These are phyloP conservation scores for Pygoscelis adeliae DNA, from an alignment of 2,113 vertebrate genomes.

Conservation along the genomic window DNA sequence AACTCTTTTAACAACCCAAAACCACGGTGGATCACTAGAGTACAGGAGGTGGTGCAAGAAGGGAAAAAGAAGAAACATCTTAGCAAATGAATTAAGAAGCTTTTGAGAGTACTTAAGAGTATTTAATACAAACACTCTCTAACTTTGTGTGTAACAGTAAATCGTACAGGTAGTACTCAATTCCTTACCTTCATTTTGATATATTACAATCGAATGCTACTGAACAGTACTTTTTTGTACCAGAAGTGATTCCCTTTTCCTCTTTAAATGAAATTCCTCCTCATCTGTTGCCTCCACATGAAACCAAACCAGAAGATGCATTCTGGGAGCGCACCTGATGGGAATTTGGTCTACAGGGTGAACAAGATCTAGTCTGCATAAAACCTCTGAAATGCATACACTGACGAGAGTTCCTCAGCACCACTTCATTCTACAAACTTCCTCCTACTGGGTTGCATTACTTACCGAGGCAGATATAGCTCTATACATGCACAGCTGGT, in stretches of 20 bases:
- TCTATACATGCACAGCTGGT: background rate
- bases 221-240: background rate
- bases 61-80: background rate
- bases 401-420: background rate
- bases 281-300: background rate
- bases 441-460: background rate
- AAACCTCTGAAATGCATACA: background rate
- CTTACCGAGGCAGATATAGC: background rate
- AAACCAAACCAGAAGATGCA: background rate
- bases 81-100: background rate
- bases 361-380: background rate
- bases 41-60: background rate
- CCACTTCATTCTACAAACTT: background rate
- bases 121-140: background rate
- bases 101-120: background rate
- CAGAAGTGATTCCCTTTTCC: background rate
- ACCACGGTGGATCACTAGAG: background rate
- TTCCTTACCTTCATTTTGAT: background rate
- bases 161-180: background rate
- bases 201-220: background rate
- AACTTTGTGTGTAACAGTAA: background rate
- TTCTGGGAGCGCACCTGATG: fast-evolving
- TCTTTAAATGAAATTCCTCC: background rate
- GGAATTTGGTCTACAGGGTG: background rate
- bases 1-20: background rate